phyloP scores from a whole-genome alignment of 2,113 vertebrate species.

The Peromyscus leucopus region DNA sequence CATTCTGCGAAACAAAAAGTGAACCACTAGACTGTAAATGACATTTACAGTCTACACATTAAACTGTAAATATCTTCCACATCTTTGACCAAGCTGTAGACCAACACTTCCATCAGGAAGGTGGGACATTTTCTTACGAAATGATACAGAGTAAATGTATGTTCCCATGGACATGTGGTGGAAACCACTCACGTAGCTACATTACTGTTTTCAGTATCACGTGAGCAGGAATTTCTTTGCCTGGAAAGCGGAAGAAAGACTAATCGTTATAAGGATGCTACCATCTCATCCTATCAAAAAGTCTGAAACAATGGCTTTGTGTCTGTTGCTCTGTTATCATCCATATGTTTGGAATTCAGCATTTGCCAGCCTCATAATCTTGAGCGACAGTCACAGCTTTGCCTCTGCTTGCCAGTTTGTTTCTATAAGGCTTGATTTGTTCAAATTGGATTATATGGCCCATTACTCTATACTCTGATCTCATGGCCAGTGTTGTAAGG shows the following conservation, averaged over 20 bases:
- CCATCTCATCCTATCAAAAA: neutral
- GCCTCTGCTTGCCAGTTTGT: neutral
- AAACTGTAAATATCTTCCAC: conserved; percentile 82
- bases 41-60: conserved; percentile 38
- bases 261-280: neutral
- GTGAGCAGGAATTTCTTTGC: conserved; percentile 70
- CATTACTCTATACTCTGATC: neutral
- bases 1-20: conserved; percentile 89
- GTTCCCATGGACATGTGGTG: conserved; percentile 81
- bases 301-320: neutral
- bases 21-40: conserved; percentile 82
- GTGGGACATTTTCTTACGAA: conserved; percentile 84
- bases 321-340: neutral
- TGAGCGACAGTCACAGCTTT: neutral
- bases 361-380: neutral
- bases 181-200: conserved; percentile 85
- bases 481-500: neutral
- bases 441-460: neutral
- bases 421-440: neutral
- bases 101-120: conserved; percentile 86
- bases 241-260: conserved; percentile 53
- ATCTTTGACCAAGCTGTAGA: conserved; percentile 86
- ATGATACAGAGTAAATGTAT: conserved; percentile 84
- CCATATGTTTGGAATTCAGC: neutral
- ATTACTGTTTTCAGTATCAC: conserved; percentile 86